phyloP scores from a whole-genome alignment of 1,140 invertebrate species.

The Alviniconcha marisindica region DNA sequence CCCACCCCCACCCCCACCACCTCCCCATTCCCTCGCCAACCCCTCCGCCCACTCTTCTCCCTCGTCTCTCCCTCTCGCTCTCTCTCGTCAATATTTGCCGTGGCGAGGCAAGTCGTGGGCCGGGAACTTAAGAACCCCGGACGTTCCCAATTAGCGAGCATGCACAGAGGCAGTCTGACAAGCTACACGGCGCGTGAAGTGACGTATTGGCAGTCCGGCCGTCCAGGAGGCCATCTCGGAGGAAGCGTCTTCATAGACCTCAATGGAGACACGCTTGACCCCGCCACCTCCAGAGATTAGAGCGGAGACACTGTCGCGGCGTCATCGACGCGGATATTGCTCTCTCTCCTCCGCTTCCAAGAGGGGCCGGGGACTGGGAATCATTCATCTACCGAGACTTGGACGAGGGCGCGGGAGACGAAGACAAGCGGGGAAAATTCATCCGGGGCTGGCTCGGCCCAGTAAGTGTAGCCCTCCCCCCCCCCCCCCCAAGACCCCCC shows the following conservation, averaged over 20 bases:
- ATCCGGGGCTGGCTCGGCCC: too few relatives aligned
- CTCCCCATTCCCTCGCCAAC: too few relatives aligned
- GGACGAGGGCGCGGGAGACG: too few relatives aligned
- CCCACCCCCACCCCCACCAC: too few relatives aligned
- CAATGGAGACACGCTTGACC: constrained; percentile 14
- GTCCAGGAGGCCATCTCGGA: too few relatives aligned
- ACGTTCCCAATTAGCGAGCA: constrained; percentile 19
- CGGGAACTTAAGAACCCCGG: constrained; percentile 13
- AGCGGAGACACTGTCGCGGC: background rate
- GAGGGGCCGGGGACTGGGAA: too few relatives aligned
- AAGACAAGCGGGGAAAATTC: too few relatives aligned
- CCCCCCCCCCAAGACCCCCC: too few relatives aligned
- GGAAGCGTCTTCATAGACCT: constrained; percentile 10
- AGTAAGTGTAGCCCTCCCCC: too few relatives aligned
- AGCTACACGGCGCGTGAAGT: constrained; percentile 5
- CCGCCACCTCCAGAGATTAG: background rate
- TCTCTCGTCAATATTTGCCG: constrained; percentile 14
- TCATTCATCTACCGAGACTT: too few relatives aligned
- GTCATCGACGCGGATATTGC: background rate
- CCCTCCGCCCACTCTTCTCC: too few relatives aligned
- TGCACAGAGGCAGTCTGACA: constrained; percentile 18
- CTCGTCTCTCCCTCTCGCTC: too few relatives aligned
- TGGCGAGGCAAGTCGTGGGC: background rate
- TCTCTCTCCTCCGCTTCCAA: background rate
- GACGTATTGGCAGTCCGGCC: constrained; percentile 11